Base-by-base conservation (phyloP, 2,888 invertebrate species). In the Saturnia pavonia region DNA sequence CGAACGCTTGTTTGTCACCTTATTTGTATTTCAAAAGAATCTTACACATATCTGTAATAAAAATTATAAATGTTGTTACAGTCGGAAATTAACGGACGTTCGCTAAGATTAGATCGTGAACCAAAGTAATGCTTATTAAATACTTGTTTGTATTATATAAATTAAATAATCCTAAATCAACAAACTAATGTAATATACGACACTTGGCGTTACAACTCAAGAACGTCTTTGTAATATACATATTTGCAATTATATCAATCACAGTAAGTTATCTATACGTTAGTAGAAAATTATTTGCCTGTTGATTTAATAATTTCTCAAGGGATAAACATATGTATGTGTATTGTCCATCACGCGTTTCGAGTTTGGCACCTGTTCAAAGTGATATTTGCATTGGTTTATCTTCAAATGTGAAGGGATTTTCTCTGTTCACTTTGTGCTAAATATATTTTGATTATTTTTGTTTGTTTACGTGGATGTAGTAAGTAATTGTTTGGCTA, bases 251-350 rank as follows among this genome's bases (percentile, higher is more conserved):
- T 40, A 40, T 19, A 40, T 65, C n/a, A 40, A 22, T 40, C 19
- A 65, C 40, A 65, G 7, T 65, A 65, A 65, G 40, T 65, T 40
- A 12, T 65, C 65, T 19, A 40, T 65, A 65, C 19, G 40, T 19
- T 40, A 40, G 22, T 40, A 65, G 65, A 40, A 40, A 65, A 65
- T 40, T 65, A 40, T 65, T 34, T 65, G 40, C 9, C 65, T n/a
- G 65, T 65, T 40, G 40, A 40, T 40, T 65, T 65, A 40, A n/a
- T 34, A 34, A 40, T 40, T 16, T 65, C 40, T 19, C 40, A 40
- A 65, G 19, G 40, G 65, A 40, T 40, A n/a, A 16, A 65, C 65
- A 65, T 34, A 40, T 40, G 19, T n/a, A 40, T 63, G 6, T 63
- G 16, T n/a, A 40, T 40, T 40, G 65, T 40, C 19, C 22, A 65